These are phyloP conservation scores for Darevskia mixta DNA, from an alignment of 2,797 vertebrate genomes.

Conservation along the genomic window DNA sequence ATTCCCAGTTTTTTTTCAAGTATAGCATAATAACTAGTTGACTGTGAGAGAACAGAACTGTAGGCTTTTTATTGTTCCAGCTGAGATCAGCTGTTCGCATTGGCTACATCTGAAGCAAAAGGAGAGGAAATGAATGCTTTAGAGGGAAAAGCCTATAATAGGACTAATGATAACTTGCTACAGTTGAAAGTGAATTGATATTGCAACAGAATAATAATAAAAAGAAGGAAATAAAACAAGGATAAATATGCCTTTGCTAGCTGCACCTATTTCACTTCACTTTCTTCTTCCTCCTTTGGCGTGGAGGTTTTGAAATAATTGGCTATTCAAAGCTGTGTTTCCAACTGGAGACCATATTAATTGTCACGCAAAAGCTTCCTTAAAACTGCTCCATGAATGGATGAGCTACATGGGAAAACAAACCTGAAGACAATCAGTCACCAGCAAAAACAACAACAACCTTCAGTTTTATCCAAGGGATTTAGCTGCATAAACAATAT, in stretches of 20 bases:
- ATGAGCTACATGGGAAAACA: slow-evolving; percentile 42
- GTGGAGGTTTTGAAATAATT: slow-evolving; percentile 37
- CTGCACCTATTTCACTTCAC: slow-evolving; percentile 30
- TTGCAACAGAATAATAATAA: slow-evolving; percentile 11
- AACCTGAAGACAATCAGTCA: slow-evolving; percentile 25
- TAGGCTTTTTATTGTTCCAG: background rate
- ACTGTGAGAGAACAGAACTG: background rate
- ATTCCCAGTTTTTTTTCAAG: background rate
- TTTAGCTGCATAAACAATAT: background rate
- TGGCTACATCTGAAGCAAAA: fast-evolving
- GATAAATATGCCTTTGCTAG: slow-evolving; percentile 10
- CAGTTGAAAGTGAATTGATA: slow-evolving; percentile 39
- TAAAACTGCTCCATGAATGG: slow-evolving; percentile 18
- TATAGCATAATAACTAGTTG: background rate
- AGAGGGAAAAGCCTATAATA: background rate
- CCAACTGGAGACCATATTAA: slow-evolving; percentile 42
- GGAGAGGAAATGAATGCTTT: background rate
- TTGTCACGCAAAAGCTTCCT: slow-evolving; percentile 29
- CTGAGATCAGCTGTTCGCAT: background rate
- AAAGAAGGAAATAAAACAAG: slow-evolving; percentile 8
- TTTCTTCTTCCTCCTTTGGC: slow-evolving; percentile 35
- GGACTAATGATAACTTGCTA: slow-evolving; percentile 3
- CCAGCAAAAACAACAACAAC: background rate
- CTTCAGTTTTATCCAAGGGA: slow-evolving; percentile 34
- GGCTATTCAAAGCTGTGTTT: slow-evolving; percentile 39